Evolutionary conservation across 1,140 invertebrate species (phyloP), one percentile per base, ranked within the genome.

Genomic region (Drosophila rufa): DNA sequence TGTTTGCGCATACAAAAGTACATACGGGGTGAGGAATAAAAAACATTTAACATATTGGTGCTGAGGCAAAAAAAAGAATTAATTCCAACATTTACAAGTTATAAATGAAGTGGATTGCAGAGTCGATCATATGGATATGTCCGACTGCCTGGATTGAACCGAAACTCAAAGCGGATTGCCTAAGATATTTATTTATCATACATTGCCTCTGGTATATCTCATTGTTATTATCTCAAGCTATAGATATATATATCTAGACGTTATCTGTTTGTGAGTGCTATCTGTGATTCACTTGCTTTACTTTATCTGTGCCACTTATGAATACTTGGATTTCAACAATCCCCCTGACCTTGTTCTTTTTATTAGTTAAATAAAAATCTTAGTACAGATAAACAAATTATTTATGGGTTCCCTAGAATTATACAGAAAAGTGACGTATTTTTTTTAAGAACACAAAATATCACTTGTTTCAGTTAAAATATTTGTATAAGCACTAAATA

Each of bases 1-100:
- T 74, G 19, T 55, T 56, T 60, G 68, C 55, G 38, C 55, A 67
- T 67, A 69, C 47, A 68, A 53, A 43, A 36, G 48, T 22, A 68
- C 12, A 69, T 47, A 22, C 9, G n/a, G 25, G 33, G 69, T 73
- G 53, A 59, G 45, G 38, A 30, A 27, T 55, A 55, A 40, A 30
- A 14, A 60, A 51, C 22, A 73, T 22, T 59, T 36, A 38, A 36
- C n/a, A 22, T 17, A 22, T 22, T 60, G 53, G 67, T 73, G 69
- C 67, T 50, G 3, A 19, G 67, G 33, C 43, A 68, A 58, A 19
- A 59, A 71, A 55, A 2, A 22, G 14, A 3, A 38, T 59, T 59
- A 71, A 33, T 38, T 73, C 9, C 15, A 59, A 71, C 27, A 71
- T 59, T 71, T 59, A 71, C n/a, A 38, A 30, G 19, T 11, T n/a